Conservation (phyloP, 2,888 invertebrate genomes). For the Pterostichus niger region DNA sequence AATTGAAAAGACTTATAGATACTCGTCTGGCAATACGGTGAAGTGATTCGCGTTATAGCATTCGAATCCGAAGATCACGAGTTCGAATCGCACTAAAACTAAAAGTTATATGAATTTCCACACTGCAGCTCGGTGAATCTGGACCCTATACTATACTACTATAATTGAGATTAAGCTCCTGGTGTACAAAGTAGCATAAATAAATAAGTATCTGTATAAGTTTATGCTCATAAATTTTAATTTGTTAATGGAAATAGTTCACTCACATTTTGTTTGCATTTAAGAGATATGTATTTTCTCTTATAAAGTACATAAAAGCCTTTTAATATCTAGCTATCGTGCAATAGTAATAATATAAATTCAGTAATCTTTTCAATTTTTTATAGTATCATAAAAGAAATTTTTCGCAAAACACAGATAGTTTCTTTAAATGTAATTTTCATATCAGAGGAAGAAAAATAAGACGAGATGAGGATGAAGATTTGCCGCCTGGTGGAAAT, state of each 20-base stretch:
- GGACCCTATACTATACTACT: too few relatives aligned
- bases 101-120: too few relatives aligned
- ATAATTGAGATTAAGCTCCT: too few relatives aligned
- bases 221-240: not conserved
- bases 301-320: conserved; percentile 4
- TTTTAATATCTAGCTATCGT: conserved; percentile 15
- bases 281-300: not conserved
- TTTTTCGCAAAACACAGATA: conserved; percentile 45
- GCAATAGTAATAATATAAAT: conserved; percentile 16
- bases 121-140: too few relatives aligned
- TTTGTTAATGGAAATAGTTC: conserved; percentile 24
- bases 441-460: conserved; percentile 37
- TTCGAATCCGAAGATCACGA: too few relatives aligned
- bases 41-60: too few relatives aligned
- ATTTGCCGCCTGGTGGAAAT: conserved; percentile 29
- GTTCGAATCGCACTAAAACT: too few relatives aligned
- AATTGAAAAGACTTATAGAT: too few relatives aligned
- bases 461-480: conserved; percentile 17
- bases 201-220: too few relatives aligned
- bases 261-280: not conserved
- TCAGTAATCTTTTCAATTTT: conserved; percentile 20
- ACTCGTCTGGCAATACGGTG: too few relatives aligned
- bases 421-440: conserved; percentile 56
- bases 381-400: conserved; percentile 20
- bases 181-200: too few relatives aligned